These are phyloP conservation scores for Cynocephalus volans DNA, from an alignment of 2,113 vertebrate genomes.

Conservation along the genomic window DNA sequence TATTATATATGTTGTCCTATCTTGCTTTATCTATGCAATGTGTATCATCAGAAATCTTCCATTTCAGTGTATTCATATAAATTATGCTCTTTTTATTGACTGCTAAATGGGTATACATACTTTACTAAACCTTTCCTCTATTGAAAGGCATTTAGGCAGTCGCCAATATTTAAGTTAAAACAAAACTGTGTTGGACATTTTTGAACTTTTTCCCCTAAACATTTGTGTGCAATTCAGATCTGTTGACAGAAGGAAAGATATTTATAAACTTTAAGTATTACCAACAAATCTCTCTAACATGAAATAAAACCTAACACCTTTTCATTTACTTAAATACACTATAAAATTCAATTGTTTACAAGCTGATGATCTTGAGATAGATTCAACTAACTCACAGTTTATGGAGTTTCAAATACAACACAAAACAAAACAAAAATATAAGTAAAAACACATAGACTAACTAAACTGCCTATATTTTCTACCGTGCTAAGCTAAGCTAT, in stretches of 20 bases:
- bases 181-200: not conserved
- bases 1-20: not conserved
- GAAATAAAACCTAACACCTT: constrained; percentile 42
- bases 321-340: constrained; percentile 30
- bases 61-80: not conserved
- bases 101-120: not conserved
- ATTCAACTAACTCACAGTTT: not conserved
- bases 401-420: constrained; percentile 27
- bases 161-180: not conserved
- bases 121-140: not conserved
- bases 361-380: not conserved
- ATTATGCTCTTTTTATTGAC: not conserved
- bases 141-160: not conserved
- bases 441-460: not conserved
- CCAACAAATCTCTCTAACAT: not conserved
- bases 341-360: constrained; percentile 8
- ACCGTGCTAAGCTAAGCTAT: not conserved
- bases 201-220: not conserved
- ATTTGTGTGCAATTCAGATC: not conserved
- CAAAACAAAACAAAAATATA: constrained; percentile 49
- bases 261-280: constrained; percentile 30
- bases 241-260: not conserved
- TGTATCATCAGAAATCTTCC: not conserved
- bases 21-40: not conserved
- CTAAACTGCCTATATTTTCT: constrained; percentile 29